These are phyloP conservation scores for Rhodophaea formosa DNA, from an alignment of 2,888 invertebrate genomes.

Conservation along the genomic window DNA sequence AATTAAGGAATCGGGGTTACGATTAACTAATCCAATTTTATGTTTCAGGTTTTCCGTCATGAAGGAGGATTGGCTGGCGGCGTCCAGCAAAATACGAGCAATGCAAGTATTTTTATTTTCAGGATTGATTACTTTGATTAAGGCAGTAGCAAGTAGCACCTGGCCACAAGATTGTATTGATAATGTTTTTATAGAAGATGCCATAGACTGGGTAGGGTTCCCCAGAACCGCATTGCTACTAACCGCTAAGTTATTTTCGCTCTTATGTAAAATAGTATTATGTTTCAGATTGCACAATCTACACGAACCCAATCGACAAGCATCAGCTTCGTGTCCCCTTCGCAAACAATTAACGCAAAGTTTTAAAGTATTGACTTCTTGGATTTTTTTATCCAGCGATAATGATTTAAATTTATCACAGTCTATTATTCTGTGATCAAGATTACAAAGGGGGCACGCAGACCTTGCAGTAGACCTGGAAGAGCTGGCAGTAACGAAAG, in stretches of 20 bases:
- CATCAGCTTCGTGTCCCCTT: not conserved
- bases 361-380: slow-evolving; percentile 12
- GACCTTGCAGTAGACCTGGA: not conserved
- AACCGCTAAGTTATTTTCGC: slow-evolving; percentile 13
- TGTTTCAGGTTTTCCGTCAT: slow-evolving; percentile 15
- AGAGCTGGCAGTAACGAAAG: not conserved
- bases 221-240: too few species aligned
- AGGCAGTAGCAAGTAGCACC: slow-evolving; percentile 21
- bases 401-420: too few species aligned
- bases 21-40: slow-evolving; percentile 11
- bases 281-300: slow-evolving; percentile 16
- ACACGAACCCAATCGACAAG: slow-evolving; percentile 16
- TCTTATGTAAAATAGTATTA: slow-evolving; percentile 21
- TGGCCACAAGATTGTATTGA: slow-evolving; percentile 12
- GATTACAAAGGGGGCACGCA: not conserved
- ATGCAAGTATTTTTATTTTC: too few species aligned
- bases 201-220: not conserved
- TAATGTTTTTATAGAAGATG: not conserved
- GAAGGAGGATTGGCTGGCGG: slow-evolving; percentile 1
- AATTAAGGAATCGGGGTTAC: slow-evolving; percentile 8
- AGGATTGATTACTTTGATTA: slow-evolving; percentile 19
- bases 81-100: slow-evolving; percentile 13
- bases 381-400: slow-evolving; percentile 2
- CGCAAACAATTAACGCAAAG: slow-evolving; percentile 24
- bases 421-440: not conserved